Percentiles rank a stretch among this genome's conserved stretches.
These are phyloP conservation scores for Endotricha flammealis DNA, from an alignment of 2,888 invertebrate genomes.

Conservation along the genomic window DNA sequence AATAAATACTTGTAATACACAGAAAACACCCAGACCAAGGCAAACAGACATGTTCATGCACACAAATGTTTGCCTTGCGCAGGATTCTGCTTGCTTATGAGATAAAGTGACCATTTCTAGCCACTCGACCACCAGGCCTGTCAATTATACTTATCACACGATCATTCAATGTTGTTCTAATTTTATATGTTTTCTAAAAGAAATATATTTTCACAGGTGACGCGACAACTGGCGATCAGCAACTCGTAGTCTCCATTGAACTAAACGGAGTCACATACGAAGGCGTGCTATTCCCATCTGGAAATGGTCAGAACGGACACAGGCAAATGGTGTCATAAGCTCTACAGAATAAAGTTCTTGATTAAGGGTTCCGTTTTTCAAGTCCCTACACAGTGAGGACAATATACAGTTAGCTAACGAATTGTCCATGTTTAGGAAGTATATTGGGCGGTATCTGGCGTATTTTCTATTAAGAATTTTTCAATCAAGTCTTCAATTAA, in stretches of 20 bases:
- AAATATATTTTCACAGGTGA: slow-evolving; percentile 85
- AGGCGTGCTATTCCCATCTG: slow-evolving; percentile 88
- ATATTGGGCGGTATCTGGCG: slow-evolving; percentile 6
- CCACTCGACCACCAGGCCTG: too few relatives aligned
- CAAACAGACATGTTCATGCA: too few relatives aligned
- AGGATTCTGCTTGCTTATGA: too few relatives aligned
- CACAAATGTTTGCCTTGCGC: too few relatives aligned
- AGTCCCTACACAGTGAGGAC: slow-evolving; percentile 15
- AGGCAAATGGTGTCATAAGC: slow-evolving; percentile 68
- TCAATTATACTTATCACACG: too few relatives aligned
- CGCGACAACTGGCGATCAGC: slow-evolving; percentile 89
- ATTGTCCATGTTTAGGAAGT: slow-evolving; percentile 29
- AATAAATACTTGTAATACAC: too few relatives aligned
- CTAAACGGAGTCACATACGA: slow-evolving; percentile 97
- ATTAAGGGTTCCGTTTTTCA: slow-evolving; percentile 14
- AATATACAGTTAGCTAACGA: slow-evolving; percentile 24
- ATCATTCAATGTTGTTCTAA: too few relatives aligned
- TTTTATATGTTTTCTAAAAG: too few relatives aligned
- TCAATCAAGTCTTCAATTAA: too few relatives aligned
- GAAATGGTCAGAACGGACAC: slow-evolving; percentile 62
- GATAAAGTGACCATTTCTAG: too few relatives aligned
- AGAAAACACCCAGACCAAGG: too few relatives aligned
- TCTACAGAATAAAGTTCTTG: slow-evolving; percentile 10
- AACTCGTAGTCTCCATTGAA: slow-evolving; percentile 96
- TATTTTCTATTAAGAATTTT: slow-evolving; percentile 3